These are phyloP conservation scores for Pygmarrhopalites habei DNA, from an alignment of 1,140 invertebrate genomes.

Conservation along the genomic window DNA sequence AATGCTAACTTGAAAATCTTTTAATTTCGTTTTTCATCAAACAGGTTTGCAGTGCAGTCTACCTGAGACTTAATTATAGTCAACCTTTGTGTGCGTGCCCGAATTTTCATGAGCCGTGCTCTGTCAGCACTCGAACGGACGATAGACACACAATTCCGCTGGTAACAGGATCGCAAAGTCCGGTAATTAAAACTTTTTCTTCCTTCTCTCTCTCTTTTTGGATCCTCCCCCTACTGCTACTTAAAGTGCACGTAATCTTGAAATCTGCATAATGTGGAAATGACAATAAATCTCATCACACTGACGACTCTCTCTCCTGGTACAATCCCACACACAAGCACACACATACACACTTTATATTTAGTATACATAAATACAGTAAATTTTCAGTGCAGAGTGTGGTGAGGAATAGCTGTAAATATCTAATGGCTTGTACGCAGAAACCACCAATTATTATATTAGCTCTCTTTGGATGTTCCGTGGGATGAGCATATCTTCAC, in stretches of 20 bases:
- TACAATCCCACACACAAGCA: not conserved
- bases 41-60: slow-evolving; percentile 85
- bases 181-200: slow-evolving; percentile 19
- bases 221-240: not conserved
- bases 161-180: slow-evolving; percentile 56
- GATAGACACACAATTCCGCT: slow-evolving; percentile 85
- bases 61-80: slow-evolving; percentile 82
- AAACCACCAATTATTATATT: too few species aligned
- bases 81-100: slow-evolving; percentile 87
- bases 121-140: slow-evolving; percentile 75
- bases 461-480: too few species aligned
- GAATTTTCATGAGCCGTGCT: slow-evolving; percentile 79
- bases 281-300: not conserved
- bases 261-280: not conserved
- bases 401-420: too few species aligned
- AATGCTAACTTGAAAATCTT: too few species aligned
- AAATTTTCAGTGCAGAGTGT: too few species aligned
- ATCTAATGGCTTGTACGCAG: too few species aligned
- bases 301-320: not conserved
- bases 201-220: not conserved
- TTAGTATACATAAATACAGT: not conserved
- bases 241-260: not conserved
- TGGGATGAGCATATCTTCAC: too few species aligned
- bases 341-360: not conserved
- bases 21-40: too few species aligned